Evolutionary conservation across 2,797 vertebrate genomes (phyloP), one percentile per base, ranked within the genome.

Genomic region (Babyrousa celebensis): DNA sequence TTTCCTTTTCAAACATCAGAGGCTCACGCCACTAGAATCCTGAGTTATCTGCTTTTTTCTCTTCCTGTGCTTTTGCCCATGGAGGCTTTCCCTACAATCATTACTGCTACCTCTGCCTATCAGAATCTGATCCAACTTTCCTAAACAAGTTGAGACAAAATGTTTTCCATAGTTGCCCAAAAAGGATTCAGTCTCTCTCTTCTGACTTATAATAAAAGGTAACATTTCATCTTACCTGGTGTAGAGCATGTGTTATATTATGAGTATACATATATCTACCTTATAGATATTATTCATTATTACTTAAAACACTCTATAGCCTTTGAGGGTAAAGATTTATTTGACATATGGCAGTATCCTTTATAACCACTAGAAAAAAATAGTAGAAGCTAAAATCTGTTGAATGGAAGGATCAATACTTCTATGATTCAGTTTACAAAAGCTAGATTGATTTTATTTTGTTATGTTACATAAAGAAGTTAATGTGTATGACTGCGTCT

Each of bases 71-170:
- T 79, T 93, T 78, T 80, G 15, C 21, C 43, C 12, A 29, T 77
- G 87, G 58, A 71, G 68, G 71, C 16, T 29, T 96, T 48, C 18
- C 71, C 25, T 77, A 43, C 91, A 93, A 91, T 43, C 36, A 65
- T 65, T 87, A 14, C 77, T 95, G 43, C 60, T 89, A 63, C 4
- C 1, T 60, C 72, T 85, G n/a, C 4, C 32, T 71, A 16, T 62
- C 21, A 82, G 63, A 95, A 54, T 94, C 7, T 32, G 67, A 80
- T 21, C 86, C 60, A 90, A 36, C 6, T 85, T 94, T 83, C 5
- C 77, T 72, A 3, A 52, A 36, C 67, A 92, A 63, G 17, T 18
- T 60, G 56, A 89, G 54, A n/a, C 63, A 91, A 89, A 58, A 54
- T 60, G 14, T 63, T 27, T 84, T 15, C 15, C 56, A n/a, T 12